These are phyloP conservation scores for Periophthalmus modestus DNA, from an alignment of 2,113 vertebrate species.

Conservation along the genomic window DNA sequence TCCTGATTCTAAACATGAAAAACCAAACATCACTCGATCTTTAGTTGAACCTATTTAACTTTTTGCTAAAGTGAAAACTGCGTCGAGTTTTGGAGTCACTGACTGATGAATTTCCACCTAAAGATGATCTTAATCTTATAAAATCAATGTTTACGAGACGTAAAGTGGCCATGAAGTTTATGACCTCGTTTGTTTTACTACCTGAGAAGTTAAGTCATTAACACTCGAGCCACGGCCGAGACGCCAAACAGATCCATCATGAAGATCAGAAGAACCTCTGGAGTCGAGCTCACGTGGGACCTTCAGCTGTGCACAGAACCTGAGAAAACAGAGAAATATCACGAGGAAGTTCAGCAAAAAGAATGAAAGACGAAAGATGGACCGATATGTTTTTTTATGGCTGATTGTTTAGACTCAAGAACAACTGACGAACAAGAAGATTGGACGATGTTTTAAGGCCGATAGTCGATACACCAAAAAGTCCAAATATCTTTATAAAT, in stretches of 20 bases:
- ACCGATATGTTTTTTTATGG: no score
- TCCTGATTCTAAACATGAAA: no score
- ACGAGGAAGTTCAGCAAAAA: neutral
- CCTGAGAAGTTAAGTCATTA: no score
- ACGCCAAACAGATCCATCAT: slow-evolving; percentile 3
- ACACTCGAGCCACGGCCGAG: no score
- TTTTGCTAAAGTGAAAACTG: neutral
- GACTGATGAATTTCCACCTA: neutral
- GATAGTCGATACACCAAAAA: no score
- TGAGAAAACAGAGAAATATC: slow-evolving; percentile 4
- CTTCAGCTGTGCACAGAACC: neutral
- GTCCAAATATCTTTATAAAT: no score
- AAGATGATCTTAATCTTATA: neutral
- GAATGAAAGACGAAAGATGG: no score
- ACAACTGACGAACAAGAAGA: no score
- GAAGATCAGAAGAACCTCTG: neutral
- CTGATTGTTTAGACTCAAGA: no score
- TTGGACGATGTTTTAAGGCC: no score
- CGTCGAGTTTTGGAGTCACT: neutral
- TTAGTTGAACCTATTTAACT: no score
- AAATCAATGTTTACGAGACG: neutral
- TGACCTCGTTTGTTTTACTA: slow-evolving; percentile 1
- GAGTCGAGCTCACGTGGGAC: neutral
- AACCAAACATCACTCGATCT: no score
- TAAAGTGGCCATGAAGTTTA: slow-evolving; percentile 4